Evolutionary conservation across 35 echinoderm and acorn worm genomes (phyloP).

Genomic region (Nesometra sesokonis): DNA sequence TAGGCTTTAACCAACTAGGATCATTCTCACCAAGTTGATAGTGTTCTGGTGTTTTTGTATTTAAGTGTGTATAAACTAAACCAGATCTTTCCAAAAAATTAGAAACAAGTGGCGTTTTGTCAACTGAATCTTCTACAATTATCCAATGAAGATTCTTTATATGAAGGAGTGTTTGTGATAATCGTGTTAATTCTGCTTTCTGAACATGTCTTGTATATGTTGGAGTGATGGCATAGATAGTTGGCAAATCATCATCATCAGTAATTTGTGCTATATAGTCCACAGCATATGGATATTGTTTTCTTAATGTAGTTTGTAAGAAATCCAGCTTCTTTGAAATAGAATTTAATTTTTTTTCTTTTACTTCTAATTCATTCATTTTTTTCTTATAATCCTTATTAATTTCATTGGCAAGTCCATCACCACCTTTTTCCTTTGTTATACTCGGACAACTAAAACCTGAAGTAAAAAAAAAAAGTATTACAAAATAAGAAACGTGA

Average conservation of each 20-base stretch:
- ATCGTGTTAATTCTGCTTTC: slow-evolving; percentile 79
- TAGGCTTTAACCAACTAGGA: slow-evolving; percentile 67
- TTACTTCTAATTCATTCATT: neutral
- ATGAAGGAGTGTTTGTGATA: slow-evolving; percentile 60
- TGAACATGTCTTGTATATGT: slow-evolving; percentile 91
- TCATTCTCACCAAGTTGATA: slow-evolving; percentile 67
- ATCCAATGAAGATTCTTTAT: slow-evolving; percentile 84
- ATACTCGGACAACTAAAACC: neutral
- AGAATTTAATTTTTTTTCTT: neutral
- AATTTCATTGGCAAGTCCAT: neutral
- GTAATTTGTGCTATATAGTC: slow-evolving; percentile 9
- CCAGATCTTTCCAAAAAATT: slow-evolving; percentile 67
- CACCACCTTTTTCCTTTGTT: neutral
- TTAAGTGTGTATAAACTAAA: slow-evolving; percentile 68
- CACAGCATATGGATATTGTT: slow-evolving; percentile 38
- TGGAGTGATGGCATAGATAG: slow-evolving; percentile 82
- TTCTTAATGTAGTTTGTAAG: neutral
- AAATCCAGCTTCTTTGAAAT: neutral
- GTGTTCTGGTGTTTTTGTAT: slow-evolving; percentile 47
- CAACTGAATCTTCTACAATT: slow-evolving; percentile 63
- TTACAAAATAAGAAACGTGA: too few relatives aligned
- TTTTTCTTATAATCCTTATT: neutral
- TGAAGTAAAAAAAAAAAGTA: neutral
- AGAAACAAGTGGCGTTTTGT: slow-evolving; percentile 48
- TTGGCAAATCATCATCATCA: slow-evolving; percentile 17